Evolutionary conservation across 1,140 invertebrate species (phyloP), one percentile per base, ranked within the genome.

Genomic region (Phymorhynchus buccinoides): DNA sequence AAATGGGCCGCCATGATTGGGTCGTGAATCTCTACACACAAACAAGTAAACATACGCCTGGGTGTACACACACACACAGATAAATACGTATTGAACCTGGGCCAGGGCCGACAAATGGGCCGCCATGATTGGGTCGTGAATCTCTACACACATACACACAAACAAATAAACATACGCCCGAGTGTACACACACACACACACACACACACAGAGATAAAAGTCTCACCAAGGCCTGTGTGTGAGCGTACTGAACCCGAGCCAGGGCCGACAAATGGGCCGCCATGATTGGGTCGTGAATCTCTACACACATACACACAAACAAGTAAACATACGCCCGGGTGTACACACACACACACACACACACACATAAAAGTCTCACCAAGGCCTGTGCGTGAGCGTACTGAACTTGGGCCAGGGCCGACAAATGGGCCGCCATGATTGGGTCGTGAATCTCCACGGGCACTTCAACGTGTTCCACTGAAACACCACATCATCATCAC

Each of bases 391-490:
- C 52, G 39, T 84, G 48, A 6, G 48, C 48, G 78, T 88, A 89
- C 66, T 89, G 88, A 6, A 91, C 86, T 66, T 89, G 87, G 68
- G 87, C 73, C 71, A 89, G 84, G 81, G 86, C 83, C 77, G 80
- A 71, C 78, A 89, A 77, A 80, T 87, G 83, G 62, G 86, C 44
- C 42, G 86, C 52, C 68, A 87, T 52, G 35, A 83, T 71, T 73
- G 85, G 71, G 27, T 83, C 86, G 37, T 88, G 87, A 9, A 89
- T 88, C 83, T 91, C 91, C 16, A 91, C 88, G 30, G 91, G 89
- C 39, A 92, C 90, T 77, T 92, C 91, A 3, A 93, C 90, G 78
- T 89, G 85, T 85, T 93, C 92, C 81, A 93, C 93, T 93, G 88
- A 0, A 90, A 89, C 78, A 71, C 80, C 52, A 81, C 18, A 48